These are phyloP conservation scores for Yponomeuta plumbellus DNA, from an alignment of 2,888 invertebrate species.

Conservation along the genomic window DNA sequence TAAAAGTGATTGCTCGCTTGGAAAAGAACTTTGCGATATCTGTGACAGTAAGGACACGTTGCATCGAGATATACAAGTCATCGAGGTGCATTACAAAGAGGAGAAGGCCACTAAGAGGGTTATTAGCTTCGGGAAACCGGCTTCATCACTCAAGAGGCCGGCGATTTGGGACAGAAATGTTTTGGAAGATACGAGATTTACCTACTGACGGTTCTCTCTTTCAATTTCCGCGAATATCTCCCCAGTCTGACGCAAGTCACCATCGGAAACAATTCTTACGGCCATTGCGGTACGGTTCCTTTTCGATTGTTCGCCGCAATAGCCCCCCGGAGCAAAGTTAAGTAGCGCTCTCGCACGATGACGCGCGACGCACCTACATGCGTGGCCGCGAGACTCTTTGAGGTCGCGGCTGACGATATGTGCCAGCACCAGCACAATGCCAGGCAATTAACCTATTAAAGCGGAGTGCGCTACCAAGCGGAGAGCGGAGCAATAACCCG, in stretches of 20 bases:
- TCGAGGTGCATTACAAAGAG: constrained; percentile 1
- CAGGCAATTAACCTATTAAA: constrained; percentile 74
- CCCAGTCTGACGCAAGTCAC: not conserved
- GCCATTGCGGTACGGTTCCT: not conserved
- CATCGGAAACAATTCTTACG: not conserved
- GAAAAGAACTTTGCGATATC: not conserved
- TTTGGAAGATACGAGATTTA: not conserved
- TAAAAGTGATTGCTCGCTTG: constrained; percentile 19
- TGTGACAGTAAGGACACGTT: not conserved
- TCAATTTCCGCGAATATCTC: not conserved
- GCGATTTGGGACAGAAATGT: not conserved
- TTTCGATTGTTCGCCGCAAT: not conserved
- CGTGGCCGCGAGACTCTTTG: constrained; percentile 67
- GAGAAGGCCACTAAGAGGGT: not conserved
- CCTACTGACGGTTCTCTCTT: not conserved
- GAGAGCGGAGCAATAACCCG: constrained; percentile 61
- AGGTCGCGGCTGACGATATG: constrained; percentile 69
- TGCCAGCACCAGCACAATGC: constrained; percentile 73
- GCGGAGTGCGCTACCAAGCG: constrained; percentile 50
- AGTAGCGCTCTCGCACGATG: constrained; percentile 26
- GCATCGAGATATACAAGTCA: constrained; percentile 2
- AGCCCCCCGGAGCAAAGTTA: not conserved
- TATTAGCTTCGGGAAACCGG: not conserved
- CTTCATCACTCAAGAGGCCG: not conserved
- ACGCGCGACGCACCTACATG: constrained; percentile 44